Conservation (phyloP, 1,140 invertebrate species). For the Drosophila truncata region DNA sequence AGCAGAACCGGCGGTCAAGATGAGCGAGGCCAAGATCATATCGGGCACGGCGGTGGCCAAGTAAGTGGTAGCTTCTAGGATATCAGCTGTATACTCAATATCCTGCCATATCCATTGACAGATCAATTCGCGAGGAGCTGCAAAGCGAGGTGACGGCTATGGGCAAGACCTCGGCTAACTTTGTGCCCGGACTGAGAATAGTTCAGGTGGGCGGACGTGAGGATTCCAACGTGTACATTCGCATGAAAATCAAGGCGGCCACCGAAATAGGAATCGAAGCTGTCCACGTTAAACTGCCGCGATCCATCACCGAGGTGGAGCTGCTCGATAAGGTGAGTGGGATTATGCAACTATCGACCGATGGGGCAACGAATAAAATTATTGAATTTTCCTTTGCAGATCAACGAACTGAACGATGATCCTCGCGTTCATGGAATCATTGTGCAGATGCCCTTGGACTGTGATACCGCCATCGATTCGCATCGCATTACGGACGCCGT, state of each 20-base stretch:
- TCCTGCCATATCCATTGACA: constrained; percentile 77
- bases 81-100: no score
- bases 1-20: constrained; percentile 43
- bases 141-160: constrained; percentile 89
- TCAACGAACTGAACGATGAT: constrained; percentile 92
- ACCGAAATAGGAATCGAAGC: constrained; percentile 95
- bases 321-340: constrained; percentile 86
- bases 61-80: constrained; percentile 47
- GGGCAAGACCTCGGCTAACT: constrained; percentile 87
- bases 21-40: constrained; percentile 86
- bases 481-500: constrained; percentile 95
- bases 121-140: constrained; percentile 91
- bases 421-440: constrained; percentile 97
- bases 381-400: constrained; percentile 1
- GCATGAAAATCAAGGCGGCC: constrained; percentile 98
- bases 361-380: background rate
- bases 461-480: constrained; percentile 92
- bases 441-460: constrained; percentile 98
- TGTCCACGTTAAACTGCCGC: constrained; percentile 92
- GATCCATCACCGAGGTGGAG: constrained; percentile 93
- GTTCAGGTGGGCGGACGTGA: constrained; percentile 96
- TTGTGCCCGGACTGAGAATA: constrained; percentile 92
- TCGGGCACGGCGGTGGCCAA: constrained; percentile 88
- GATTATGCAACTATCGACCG: constrained; percentile 43
- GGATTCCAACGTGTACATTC: constrained; percentile 99